phyloP scores from a whole-genome alignment of 2,797 vertebrate species.

The Sternotherus odoratus region DNA sequence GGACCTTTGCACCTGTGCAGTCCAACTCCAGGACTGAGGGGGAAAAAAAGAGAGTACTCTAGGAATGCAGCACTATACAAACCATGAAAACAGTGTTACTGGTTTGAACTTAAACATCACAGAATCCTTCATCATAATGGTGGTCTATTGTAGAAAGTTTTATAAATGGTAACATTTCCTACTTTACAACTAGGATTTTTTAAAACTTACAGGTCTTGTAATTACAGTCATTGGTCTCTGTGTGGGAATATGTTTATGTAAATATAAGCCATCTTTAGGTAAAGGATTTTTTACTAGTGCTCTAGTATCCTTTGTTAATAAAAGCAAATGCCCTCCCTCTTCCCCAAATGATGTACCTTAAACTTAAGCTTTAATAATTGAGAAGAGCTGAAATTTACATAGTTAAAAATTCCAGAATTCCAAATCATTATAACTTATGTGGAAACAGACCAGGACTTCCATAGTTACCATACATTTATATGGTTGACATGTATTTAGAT shows the following conservation, averaged over 20 bases:
- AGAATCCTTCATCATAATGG: background rate
- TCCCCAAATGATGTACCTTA: background rate
- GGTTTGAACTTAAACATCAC: background rate
- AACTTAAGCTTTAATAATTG: background rate
- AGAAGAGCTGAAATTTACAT: background rate
- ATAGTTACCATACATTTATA: background rate
- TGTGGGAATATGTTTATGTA: background rate
- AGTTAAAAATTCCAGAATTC: background rate
- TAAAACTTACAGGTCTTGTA: background rate
- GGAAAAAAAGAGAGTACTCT: background rate
- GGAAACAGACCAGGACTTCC: background rate
- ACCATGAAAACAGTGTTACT: background rate
- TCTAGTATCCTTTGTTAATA: background rate
- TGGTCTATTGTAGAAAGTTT: background rate
- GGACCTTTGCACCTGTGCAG: background rate
- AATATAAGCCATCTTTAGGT: background rate
- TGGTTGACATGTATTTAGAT: background rate
- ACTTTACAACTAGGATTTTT: background rate
- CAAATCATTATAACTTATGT: background rate
- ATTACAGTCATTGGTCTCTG: background rate
- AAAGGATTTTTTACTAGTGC: background rate
- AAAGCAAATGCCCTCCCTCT: background rate
- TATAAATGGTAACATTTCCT: background rate
- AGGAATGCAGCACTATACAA: background rate
- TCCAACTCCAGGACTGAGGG: conserved; percentile 45